Percentiles rank a stretch among this genome's conserved stretches.
Evolutionary conservation across 1,140 invertebrate species (phyloP).

Genomic region (Zeugodacus cucurbitae): DNA sequence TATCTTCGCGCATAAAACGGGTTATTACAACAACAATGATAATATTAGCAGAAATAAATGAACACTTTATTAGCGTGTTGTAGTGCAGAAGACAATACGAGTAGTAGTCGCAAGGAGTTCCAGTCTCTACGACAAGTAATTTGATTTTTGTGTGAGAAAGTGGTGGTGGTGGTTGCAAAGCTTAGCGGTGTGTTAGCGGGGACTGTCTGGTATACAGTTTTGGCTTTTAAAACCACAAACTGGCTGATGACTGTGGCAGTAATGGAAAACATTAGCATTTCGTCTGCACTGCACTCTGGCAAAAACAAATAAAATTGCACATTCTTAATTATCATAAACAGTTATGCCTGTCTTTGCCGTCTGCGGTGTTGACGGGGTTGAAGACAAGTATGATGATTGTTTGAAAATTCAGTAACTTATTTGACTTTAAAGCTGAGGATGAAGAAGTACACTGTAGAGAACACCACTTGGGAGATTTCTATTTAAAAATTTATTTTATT

Average conservation of each 20-base stretch:
- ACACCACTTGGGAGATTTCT: no score
- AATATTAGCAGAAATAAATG: not conserved
- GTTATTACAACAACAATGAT: constrained; percentile 29
- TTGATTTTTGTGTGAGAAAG: not conserved
- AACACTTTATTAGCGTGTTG: constrained; percentile 25
- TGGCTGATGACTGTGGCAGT: not conserved
- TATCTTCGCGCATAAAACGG: not conserved
- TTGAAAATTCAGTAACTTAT: not conserved
- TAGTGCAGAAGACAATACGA: not conserved
- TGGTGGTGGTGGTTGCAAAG: not conserved
- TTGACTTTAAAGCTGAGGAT: not conserved
- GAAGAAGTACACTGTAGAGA: no score
- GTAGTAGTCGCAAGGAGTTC: not conserved
- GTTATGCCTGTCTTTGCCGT: not conserved
- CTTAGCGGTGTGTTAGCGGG: not conserved
- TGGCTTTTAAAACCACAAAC: constrained; percentile 36
- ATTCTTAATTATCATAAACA: constrained; percentile 35
- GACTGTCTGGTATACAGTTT: constrained; percentile 3
- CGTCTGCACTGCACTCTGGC: not conserved
- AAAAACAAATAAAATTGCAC: not conserved
- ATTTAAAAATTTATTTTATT: no score
- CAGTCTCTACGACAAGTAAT: not conserved
- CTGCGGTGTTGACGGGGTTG: no score
- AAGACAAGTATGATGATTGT: no score
- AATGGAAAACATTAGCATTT: not conserved